A percentile compares a stretch with the other conserved stretches of the same genome.
Evolutionary conservation across 1,140 invertebrate species (phyloP).

Genomic region (Drosophila varians): DNA sequence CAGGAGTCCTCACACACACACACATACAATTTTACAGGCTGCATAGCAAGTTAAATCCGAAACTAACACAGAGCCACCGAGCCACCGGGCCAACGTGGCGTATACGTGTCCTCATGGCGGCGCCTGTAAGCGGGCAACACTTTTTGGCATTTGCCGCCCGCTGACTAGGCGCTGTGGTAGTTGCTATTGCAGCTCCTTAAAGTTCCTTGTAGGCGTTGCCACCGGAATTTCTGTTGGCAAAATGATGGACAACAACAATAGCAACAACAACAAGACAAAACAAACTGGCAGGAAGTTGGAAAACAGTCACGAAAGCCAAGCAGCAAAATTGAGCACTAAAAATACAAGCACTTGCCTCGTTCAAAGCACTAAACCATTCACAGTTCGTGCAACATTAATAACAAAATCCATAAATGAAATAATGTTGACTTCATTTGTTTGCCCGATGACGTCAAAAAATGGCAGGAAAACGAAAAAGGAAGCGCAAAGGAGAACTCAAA

Average conservation of each 20-base stretch:
- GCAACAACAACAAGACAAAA: slow-evolving; percentile 21
- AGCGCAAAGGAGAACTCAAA: slow-evolving; percentile 10
- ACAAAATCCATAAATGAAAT: slow-evolving; percentile 81
- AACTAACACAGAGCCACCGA: slow-evolving; percentile 27
- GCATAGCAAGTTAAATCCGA: slow-evolving; percentile 48
- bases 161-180: slow-evolving; percentile 19
- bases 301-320: slow-evolving; percentile 72
- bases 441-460: slow-evolving; percentile 70
- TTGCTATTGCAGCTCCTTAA: slow-evolving; percentile 16
- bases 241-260: slow-evolving; percentile 72
- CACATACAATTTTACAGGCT: slow-evolving; percentile 28
- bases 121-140: slow-evolving; percentile 76
- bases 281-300: slow-evolving; percentile 65
- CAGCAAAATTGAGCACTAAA: slow-evolving; percentile 66
- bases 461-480: slow-evolving; percentile 8
- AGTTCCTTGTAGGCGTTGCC: slow-evolving; percentile 68
- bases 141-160: slow-evolving; percentile 72
- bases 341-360: too few species aligned
- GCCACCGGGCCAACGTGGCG: slow-evolving; percentile 4
- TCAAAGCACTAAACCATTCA: slow-evolving; percentile 30
- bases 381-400: slow-evolving; percentile 70
- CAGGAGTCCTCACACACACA: slow-evolving; percentile 3
- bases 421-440: slow-evolving; percentile 77
- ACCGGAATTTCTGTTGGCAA: slow-evolving; percentile 75
- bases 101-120: slow-evolving; percentile 48